Base-by-base conservation (phyloP, 2,888 invertebrate species). In the Drosophila quinaria region DNA sequence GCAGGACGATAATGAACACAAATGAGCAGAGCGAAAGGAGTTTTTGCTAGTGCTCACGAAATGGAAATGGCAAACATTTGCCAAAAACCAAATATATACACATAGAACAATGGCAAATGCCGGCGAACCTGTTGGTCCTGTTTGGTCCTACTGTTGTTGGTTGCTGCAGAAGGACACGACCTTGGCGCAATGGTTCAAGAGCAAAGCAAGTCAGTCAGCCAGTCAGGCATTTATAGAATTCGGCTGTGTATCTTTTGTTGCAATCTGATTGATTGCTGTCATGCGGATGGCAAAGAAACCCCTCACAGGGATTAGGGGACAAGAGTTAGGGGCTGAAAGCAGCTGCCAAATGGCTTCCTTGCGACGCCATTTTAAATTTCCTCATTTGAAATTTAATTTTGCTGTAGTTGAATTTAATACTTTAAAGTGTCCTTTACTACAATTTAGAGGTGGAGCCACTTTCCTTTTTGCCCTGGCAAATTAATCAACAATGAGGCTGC, bases 1-100 rank as follows among this genome's bases (percentile, higher is more conserved):
- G 80, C 87, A 89, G 89, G 87, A 81, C 86, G 78, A 77, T 89
- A 91, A 90, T 89, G 86, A 87, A 84, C 84, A 84, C 89, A 84
- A 84, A 84, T 84, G 83, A 81, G 73, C 60, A 72, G 65, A 67
- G 73, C 76, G 67, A 70, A 90, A 83, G 78, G 85, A 87, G 83
- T 86, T 80, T 80, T 80, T 75, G 83, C 74, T 72, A 71, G 37
- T 50, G 55, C 51, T 70, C 59, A 67, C 76, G 63, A 86, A 74
- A 87, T 83, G 70, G 74, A 86, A 74, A 87, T 83, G 70, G 74
- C 78, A 54, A 54, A 31, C 39, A 89, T 83, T 84, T 89, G 87
- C 78, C 77, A 83, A 87, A 79, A 74, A 70, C 80, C 47, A 50
- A 62, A 70, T 65, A 81, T 70, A 63, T 25, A 6, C 6, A 6